phyloP scores from a whole-genome alignment of 2,113 vertebrate species.

The Clarias gariepinus region DNA sequence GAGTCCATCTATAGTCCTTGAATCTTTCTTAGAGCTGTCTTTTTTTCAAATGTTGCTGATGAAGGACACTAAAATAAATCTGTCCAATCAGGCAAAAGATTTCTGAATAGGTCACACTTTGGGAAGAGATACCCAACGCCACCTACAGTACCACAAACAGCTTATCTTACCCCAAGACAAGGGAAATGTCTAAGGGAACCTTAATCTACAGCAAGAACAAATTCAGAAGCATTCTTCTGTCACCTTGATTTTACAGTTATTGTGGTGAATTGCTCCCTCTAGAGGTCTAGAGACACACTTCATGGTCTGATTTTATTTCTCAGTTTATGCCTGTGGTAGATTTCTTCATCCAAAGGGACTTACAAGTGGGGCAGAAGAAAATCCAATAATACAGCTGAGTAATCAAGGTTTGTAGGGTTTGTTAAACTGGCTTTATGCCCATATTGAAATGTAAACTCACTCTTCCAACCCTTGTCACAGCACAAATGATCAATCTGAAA shows the following conservation, averaged over 20 bases:
- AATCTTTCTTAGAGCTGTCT: background rate
- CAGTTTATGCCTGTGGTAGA: background rate
- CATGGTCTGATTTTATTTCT: background rate
- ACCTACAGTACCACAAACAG: background rate
- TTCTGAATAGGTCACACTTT: background rate
- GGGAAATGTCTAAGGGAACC: background rate
- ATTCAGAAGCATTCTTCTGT: background rate
- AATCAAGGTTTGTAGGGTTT: background rate
- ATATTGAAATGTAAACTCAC: background rate
- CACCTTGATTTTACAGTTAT: background rate
- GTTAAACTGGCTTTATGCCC: background rate
- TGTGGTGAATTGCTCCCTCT: slow-evolving; percentile 54
- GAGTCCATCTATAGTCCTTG: slow-evolving; percentile 66
- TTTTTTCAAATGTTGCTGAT: background rate
- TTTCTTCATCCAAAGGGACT: background rate
- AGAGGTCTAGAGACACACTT: slow-evolving; percentile 24
- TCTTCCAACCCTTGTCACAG: background rate
- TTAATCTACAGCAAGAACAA: background rate
- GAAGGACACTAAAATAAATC: background rate
- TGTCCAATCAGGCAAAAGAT: background rate
- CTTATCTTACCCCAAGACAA: background rate
- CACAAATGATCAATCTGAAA: background rate
- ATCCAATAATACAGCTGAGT: background rate
- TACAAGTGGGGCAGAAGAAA: background rate
- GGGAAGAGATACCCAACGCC: background rate